Evolutionary conservation across 2,797 vertebrate species (phyloP), one percentile per base, ranked within the genome.

Genomic region (Leptodactylus fallax): DNA sequence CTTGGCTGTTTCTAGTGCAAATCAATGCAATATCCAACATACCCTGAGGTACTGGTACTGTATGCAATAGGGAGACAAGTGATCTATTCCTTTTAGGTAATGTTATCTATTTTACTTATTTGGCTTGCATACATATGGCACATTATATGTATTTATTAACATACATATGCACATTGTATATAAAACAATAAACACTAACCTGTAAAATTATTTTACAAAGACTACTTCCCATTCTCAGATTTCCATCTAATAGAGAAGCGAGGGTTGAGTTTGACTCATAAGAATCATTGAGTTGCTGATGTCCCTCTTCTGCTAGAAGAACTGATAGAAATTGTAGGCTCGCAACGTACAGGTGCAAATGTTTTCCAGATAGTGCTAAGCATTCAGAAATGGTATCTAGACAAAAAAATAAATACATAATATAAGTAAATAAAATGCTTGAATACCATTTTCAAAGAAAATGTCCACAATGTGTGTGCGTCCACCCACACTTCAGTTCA

Each of bases 121-220:
- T 47, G 12, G 3, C 17, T 10, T 49, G 3, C 47, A 16, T 49
- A 47, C 23, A 21, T 17, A 23, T 12, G 2, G 19, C 8, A 67
- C 8, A 21, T 14, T 13, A 10, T 7, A n/a, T 63, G 60, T 4
- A 61, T 16, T 25, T 2, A 8, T 12, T 53, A 13, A 23, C 13
- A 10, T 21, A 51, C 21, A n/a, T 11, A 27, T 36, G n/a, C 7
- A 53, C 3, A 53, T 14, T 23, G 11, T 13, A 51, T 11, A 69
- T 3, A 36, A 61, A 12, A n/a, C 9, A 67, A 49, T 13, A 86
- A 87, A 88, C 53, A 87, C 7, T 63, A 93, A 99, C 98, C 97
- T 98, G 95, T 92, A 99, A 95, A 90, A 99, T 91, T 65, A 96
- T 89, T 85, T 96, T 93, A 92, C 94, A 97, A 67, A 99, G 95